Evolutionary conservation across 2,797 vertebrate genomes (phyloP).

Genomic region (Mionectes olivaceus): DNA sequence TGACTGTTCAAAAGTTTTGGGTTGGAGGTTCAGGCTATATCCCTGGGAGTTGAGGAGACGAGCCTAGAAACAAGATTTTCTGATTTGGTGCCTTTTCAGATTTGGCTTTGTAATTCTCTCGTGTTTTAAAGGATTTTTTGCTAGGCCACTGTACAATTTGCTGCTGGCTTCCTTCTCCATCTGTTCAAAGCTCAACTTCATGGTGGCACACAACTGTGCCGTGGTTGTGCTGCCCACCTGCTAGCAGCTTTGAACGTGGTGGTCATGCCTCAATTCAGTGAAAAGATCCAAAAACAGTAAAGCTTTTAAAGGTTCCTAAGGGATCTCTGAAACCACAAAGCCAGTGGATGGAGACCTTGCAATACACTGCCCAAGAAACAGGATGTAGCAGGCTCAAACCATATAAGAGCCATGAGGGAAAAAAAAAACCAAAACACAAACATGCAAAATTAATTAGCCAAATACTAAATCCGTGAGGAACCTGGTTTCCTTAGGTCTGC

Average conservation of each 20-base stretch:
- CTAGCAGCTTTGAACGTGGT: accelerated
- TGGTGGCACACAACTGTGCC: background rate
- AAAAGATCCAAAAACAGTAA: background rate
- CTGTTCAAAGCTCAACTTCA: background rate
- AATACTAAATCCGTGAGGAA: background rate
- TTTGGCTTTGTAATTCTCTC: background rate
- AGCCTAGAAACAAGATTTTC: background rate
- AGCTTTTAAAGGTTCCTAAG: background rate
- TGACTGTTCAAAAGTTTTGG: background rate
- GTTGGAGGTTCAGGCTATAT: background rate
- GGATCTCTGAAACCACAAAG: background rate
- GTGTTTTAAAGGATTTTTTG: background rate
- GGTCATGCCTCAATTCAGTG: background rate
- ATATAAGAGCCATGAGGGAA: background rate
- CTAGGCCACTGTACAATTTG: background rate
- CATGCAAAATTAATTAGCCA: background rate
- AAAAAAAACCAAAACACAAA: background rate
- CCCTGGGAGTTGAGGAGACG: background rate
- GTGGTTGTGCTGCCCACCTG: background rate
- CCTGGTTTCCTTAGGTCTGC: background rate
- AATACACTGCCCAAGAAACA: background rate
- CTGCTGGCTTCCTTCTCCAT: background rate
- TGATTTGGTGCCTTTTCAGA: background rate
- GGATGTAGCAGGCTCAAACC: background rate
- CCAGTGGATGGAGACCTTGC: background rate